Evolutionary conservation across 2,888 invertebrate species (phyloP).

Genomic region (Coleophora deauratella): DNA sequence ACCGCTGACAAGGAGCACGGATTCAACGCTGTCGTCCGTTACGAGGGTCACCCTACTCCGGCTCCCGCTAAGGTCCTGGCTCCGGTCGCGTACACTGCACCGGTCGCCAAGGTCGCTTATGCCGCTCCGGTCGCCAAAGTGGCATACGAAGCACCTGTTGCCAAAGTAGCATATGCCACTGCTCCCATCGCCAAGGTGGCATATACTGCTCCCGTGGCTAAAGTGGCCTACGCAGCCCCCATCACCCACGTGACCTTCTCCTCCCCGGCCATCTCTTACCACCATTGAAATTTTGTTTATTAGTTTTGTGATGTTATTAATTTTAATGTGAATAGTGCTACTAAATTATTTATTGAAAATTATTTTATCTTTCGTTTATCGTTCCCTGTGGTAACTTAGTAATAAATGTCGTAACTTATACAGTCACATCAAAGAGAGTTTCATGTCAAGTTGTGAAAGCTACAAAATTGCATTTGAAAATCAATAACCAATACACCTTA

Average conservation of each 20-base stretch:
- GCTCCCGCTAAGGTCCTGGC: constrained; percentile 23
- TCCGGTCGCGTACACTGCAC: constrained; percentile 20
- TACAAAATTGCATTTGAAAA: too few relatives aligned
- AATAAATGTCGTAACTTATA: too few relatives aligned
- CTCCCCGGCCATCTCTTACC: constrained; percentile 53
- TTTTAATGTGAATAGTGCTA: constrained; percentile 17
- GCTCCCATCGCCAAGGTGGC: constrained; percentile 18
- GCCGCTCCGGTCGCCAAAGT: constrained; percentile 22
- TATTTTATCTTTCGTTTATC: constrained; percentile 5
- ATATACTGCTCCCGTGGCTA: constrained; percentile 34
- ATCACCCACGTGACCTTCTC: constrained; percentile 46
- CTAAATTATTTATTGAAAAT: constrained; percentile 36
- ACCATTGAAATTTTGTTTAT: constrained; percentile 34
- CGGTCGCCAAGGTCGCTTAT: constrained; percentile 24
- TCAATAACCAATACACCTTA: too few relatives aligned
- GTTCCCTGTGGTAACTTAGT: too few relatives aligned
- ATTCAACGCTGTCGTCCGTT: constrained; percentile 32
- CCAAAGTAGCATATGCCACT: constrained; percentile 24
- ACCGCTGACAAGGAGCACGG: constrained; percentile 45
- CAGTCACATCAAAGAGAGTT: too few relatives aligned
- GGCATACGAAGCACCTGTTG: constrained; percentile 25
- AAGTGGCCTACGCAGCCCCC: constrained; percentile 24
- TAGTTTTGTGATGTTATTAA: constrained; percentile 16
- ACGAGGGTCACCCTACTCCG: constrained; percentile 26
- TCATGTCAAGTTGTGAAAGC: too few relatives aligned